These are phyloP conservation scores for Toxotes jaculatrix DNA, from an alignment of 2,113 vertebrate species.

Conservation along the genomic window DNA sequence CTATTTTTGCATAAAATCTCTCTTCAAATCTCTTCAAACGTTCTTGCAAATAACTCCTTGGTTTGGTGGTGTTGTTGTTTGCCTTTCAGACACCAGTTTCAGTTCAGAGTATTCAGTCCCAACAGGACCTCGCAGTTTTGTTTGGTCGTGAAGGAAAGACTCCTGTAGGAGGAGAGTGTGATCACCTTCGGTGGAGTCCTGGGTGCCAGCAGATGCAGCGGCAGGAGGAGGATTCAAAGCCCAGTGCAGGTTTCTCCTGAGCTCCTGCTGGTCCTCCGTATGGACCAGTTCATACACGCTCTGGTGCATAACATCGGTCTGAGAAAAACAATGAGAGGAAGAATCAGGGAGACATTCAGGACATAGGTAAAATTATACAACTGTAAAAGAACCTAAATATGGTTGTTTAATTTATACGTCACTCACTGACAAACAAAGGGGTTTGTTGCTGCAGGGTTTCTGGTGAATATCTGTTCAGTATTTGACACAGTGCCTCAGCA, in stretches of 20 bases:
- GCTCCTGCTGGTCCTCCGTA: constrained; percentile 86
- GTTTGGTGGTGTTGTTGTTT: not conserved
- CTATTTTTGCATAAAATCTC: not conserved
- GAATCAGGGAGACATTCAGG: not conserved
- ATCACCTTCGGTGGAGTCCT: constrained; percentile 75
- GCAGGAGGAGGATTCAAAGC: constrained; percentile 77
- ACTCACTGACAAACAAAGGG: no score
- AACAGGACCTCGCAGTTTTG: no score
- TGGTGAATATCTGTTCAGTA: no score
- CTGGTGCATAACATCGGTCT: constrained; percentile 90
- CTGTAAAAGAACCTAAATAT: no score
- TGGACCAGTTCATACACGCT: constrained; percentile 88
- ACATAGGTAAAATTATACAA: not conserved
- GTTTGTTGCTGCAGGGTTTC: no score
- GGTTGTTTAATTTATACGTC: no score
- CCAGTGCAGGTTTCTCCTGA: constrained; percentile 87
- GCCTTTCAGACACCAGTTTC: not conserved
- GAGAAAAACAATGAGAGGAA: not conserved
- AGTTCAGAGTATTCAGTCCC: not conserved
- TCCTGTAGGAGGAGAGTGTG: not conserved
- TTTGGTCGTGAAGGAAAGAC: no score
- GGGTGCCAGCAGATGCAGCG: constrained; percentile 1
- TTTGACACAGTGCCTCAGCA: no score
- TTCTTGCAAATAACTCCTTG: not conserved
- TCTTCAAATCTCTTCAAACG: not conserved